Evolutionary conservation across 1,140 invertebrate species (phyloP).

Genomic region (Drosophila carrolli): DNA sequence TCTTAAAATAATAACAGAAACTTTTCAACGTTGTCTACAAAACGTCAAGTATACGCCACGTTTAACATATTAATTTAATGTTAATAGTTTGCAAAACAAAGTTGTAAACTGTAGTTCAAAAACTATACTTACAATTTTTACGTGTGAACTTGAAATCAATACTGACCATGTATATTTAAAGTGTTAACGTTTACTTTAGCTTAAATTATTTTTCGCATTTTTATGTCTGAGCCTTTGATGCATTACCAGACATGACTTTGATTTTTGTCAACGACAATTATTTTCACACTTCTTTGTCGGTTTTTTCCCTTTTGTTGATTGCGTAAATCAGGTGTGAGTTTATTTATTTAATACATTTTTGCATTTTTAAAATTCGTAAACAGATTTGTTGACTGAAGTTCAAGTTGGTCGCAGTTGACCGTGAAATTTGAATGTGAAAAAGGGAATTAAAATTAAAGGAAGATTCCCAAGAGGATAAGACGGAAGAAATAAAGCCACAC

Average conservation of each 20-base stretch:
- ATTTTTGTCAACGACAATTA: slow-evolving; percentile 68
- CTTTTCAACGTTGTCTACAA: neutral
- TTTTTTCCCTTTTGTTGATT: slow-evolving; percentile 44
- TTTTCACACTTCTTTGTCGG: slow-evolving; percentile 71
- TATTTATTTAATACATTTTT: slow-evolving; percentile 75
- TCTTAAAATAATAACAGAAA: too few relatives aligned
- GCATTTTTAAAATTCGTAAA: slow-evolving; percentile 53
- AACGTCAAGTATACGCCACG: slow-evolving; percentile 24
- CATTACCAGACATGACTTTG: slow-evolving; percentile 51
- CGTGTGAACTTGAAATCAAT: slow-evolving; percentile 58
- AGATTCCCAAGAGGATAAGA: slow-evolving; percentile 39
- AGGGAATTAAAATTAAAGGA: slow-evolving; percentile 46
- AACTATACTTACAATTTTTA: slow-evolving; percentile 29
- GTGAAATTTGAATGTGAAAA: slow-evolving; percentile 55
- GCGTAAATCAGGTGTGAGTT: slow-evolving; percentile 75
- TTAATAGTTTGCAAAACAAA: too few relatives aligned
- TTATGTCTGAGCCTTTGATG: slow-evolving; percentile 52
- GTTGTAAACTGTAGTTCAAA: neutral
- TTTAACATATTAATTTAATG: neutral
- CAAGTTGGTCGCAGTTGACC: slow-evolving; percentile 64
- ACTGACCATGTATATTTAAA: slow-evolving; percentile 20
- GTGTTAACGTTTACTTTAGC: slow-evolving; percentile 21
- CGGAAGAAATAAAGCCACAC: slow-evolving; percentile 28
- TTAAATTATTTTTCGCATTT: slow-evolving; percentile 43
- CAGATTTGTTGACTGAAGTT: slow-evolving; percentile 52